These are phyloP conservation scores for Chrysopa pallens DNA, from an alignment of 1,140 invertebrate genomes.

Conservation along the genomic window DNA sequence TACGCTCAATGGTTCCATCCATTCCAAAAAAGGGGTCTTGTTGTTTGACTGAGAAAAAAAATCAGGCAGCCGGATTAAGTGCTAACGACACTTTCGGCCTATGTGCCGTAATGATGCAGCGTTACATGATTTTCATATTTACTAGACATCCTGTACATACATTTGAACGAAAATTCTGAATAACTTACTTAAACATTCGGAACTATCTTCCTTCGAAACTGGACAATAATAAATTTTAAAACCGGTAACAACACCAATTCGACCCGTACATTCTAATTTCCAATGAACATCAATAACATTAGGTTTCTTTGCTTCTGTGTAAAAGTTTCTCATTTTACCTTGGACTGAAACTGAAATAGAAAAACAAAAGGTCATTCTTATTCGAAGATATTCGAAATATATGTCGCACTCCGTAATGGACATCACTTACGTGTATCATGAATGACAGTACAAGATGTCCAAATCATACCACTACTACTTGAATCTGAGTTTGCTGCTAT, in stretches of 20 bases:
- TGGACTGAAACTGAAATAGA: constrained; percentile 21
- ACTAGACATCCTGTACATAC: no score
- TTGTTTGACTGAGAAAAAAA: no score
- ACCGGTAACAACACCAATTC: constrained; percentile 40
- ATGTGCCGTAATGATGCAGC: no score
- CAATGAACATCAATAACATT: constrained; percentile 42
- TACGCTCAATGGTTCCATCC: no score
- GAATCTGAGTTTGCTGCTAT: constrained; percentile 45
- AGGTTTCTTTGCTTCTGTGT: constrained; percentile 34
- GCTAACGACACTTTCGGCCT: no score
- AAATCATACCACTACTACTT: constrained; percentile 54
- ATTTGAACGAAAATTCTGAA: no score
- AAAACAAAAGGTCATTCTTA: constrained; percentile 1
- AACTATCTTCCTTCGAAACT: constrained; percentile 17
- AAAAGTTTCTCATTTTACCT: constrained; percentile 45
- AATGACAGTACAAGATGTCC: constrained; percentile 58
- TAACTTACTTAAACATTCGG: constrained; percentile 9
- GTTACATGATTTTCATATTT: no score
- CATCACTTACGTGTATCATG: constrained; percentile 36
- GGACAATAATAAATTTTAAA: constrained; percentile 51
- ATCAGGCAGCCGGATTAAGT: no score
- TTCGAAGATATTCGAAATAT: not conserved
- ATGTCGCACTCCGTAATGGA: no score
- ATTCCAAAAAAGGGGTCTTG: no score
- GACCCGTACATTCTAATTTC: constrained; percentile 50